These are phyloP conservation scores for Ceratina calcarata DNA, from an alignment of 1,140 invertebrate genomes.

Conservation along the genomic window DNA sequence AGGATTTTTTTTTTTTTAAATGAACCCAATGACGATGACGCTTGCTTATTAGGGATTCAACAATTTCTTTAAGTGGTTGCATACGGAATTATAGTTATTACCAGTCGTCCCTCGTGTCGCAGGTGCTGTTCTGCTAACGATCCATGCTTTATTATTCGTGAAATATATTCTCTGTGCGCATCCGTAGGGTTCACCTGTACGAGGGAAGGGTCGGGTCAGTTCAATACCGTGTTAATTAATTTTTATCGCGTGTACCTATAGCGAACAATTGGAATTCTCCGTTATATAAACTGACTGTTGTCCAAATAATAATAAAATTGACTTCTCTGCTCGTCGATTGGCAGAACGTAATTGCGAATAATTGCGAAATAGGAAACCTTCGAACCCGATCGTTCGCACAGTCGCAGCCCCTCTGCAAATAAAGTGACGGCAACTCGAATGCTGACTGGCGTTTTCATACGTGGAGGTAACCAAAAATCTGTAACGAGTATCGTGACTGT, in stretches of 20 bases:
- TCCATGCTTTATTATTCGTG: slow-evolving; percentile 59
- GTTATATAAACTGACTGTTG: slow-evolving; percentile 41
- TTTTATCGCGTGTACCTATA: slow-evolving; percentile 55
- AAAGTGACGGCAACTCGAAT: slow-evolving; percentile 36
- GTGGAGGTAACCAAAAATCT: neutral
- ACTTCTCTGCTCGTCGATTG: slow-evolving; percentile 46
- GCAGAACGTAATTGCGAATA: slow-evolving; percentile 51
- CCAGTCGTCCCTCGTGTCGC: slow-evolving; percentile 5
- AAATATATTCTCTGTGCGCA: slow-evolving; percentile 53
- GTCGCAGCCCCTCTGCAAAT: slow-evolving; percentile 42
- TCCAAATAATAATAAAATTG: slow-evolving; percentile 59
- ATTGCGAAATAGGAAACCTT: slow-evolving; percentile 49
- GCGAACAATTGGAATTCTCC: slow-evolving; percentile 50
- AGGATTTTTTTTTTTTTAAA: too few relatives aligned
- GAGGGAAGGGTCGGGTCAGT: neutral
- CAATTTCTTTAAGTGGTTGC: slow-evolving; percentile 21
- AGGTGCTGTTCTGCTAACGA: slow-evolving; percentile 56
- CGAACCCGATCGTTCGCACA: slow-evolving; percentile 45
- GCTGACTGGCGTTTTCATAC: neutral
- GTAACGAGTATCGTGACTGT: neutral
- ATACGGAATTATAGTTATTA: slow-evolving; percentile 20
- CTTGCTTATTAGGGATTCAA: neutral
- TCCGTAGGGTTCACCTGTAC: neutral
- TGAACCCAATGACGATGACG: neutral
- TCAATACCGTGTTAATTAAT: slow-evolving; percentile 60